phyloP scores from a whole-genome alignment of 2,797 vertebrate species.

The Dromococcyx pavoninus region DNA sequence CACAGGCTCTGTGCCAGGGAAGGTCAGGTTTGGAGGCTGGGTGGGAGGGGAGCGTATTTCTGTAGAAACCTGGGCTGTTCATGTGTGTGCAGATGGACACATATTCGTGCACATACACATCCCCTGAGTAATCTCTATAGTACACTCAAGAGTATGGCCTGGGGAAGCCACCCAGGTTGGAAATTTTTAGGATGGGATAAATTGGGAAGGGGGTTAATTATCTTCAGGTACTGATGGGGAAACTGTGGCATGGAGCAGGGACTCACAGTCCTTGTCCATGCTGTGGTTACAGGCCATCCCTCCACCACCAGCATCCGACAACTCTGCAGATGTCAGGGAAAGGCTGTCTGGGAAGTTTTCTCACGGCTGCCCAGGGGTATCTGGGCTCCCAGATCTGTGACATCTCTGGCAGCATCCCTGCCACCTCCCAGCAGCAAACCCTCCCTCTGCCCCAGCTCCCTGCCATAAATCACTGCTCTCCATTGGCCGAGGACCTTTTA shows the following conservation, averaged over 20 bases:
- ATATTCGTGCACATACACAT: too few relatives aligned
- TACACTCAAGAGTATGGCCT: neutral
- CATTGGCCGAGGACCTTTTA: slow-evolving; percentile 40
- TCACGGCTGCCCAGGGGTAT: neutral
- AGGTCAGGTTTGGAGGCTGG: neutral
- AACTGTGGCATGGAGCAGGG: neutral
- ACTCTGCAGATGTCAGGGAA: neutral
- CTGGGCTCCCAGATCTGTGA: fast-evolving
- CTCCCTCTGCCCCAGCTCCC: neutral
- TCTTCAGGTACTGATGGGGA: neutral
- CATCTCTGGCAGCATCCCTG: fast-evolving
- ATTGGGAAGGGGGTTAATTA: neutral
- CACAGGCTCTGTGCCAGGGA: fast-evolving
- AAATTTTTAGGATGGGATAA: neutral
- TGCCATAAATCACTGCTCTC: neutral
- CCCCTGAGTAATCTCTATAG: neutral
- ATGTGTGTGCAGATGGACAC: fast-evolving
- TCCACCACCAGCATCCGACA: fast-evolving
- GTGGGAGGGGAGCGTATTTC: neutral
- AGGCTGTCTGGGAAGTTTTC: neutral
- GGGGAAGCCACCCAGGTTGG: neutral
- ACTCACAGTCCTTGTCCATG: fast-evolving
- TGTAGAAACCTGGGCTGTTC: neutral
- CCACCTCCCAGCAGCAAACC: neutral
- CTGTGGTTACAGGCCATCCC: neutral